A percentile compares a stretch with the other conserved stretches of the same genome.
Evolutionary conservation across 2,888 invertebrate genomes (phyloP).

Genomic region (Bimastos eiseni): DNA sequence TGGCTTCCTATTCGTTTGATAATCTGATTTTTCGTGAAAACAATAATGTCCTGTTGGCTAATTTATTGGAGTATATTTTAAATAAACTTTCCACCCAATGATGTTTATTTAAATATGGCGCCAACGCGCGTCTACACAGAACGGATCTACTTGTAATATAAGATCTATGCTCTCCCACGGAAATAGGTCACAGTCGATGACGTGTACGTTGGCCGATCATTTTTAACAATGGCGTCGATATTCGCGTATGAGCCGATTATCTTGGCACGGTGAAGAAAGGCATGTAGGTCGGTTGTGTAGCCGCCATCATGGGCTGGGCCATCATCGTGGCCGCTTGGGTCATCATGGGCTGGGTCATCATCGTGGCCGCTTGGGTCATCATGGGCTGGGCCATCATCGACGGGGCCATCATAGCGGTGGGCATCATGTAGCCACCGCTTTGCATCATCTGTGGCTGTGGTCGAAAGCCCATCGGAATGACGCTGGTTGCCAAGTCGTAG

Average conservation of each 20-base stretch:
- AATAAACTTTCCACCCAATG: background rate
- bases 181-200: slow-evolving; percentile 8
- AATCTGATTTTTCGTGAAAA: background rate
- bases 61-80: background rate
- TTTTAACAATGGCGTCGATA: background rate
- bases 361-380: background rate
- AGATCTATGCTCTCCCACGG: background rate
- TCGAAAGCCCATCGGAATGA: background rate
- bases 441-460: background rate
- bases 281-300: background rate
- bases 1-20: too few relatives aligned
- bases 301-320: background rate
- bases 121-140: background rate
- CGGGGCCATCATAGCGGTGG: too few relatives aligned
- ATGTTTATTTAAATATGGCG: background rate
- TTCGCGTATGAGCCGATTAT: background rate
- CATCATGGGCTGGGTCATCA: slow-evolving; percentile 3
- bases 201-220: background rate
- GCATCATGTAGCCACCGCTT: background rate
- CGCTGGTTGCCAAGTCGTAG: slow-evolving; percentile 4
- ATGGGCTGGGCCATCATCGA: background rate
- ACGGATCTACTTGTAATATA: background rate
- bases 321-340: background rate
- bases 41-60: background rate
- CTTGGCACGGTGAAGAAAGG: background rate